Base-by-base conservation (phyloP, 2,797 vertebrate species). In the Lacerta viridis region DNA sequence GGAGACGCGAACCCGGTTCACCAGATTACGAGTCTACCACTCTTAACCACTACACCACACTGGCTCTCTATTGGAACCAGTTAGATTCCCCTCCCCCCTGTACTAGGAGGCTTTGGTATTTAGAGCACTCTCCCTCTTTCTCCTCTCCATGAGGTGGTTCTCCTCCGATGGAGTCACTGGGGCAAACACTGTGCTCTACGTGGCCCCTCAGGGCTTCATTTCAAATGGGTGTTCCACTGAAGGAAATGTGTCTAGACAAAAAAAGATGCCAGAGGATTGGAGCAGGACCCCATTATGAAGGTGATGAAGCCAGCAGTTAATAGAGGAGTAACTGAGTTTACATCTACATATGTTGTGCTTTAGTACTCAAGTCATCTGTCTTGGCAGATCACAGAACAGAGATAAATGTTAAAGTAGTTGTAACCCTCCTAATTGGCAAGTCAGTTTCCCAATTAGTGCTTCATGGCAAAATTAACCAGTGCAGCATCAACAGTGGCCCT, bases 381-480 rank as follows among this genome's bases (percentile, higher is more conserved):
- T 29, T 64, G 27, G 55, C 71, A 43, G n/a, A 33, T 75, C 71
- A 76, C 3, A 20, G 29, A 23, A 82, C 69, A 41, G 15, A 68
- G 66, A 87, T 59, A 39, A 23, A 75, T 68, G n/a, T n/a, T 83
- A 61, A 82, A 8, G 25, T 36, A 23, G 33, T 66, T 50, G 29
- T 5, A 33, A 4, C n/a, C 69, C 13, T n/a, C 29, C 39, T 87
- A 87, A 64, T 66, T 33, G 15, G 50, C 64, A 17, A 76, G 29
- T 36, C 4, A 20, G 29, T 18, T 76, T 59, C 43, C 55, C 46
- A 39, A 75, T 33, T 33, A 81, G 13, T 66, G 55, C 39, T 66
- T 83, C 46, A n/a, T 66, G 59, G 29, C 23, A 83, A 87, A 87
- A 72, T 72, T 80, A 82, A 33, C 13, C 46, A 66, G 1, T 66